Conservation (phyloP, 1,140 invertebrate species). For the Goniozus legneri region DNA sequence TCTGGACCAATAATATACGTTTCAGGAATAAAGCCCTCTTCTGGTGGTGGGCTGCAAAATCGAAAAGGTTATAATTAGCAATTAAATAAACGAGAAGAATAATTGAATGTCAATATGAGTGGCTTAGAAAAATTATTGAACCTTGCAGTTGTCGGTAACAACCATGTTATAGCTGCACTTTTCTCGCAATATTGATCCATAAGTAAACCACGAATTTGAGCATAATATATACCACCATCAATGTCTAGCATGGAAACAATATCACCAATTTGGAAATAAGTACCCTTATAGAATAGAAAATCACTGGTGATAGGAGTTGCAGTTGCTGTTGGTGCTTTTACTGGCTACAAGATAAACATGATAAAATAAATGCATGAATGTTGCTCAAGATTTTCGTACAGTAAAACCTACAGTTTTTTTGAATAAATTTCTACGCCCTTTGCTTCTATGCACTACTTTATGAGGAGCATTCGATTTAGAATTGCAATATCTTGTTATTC, state of each 20-base stretch:
- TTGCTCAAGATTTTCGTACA: too few relatives aligned
- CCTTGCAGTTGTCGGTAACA: constrained; percentile 76
- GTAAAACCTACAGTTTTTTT: constrained; percentile 68
- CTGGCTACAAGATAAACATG: constrained; percentile 58
- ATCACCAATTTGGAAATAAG: constrained; percentile 86
- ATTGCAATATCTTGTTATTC: constrained; percentile 58
- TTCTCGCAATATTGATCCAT: constrained; percentile 93
- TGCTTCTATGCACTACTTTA: constrained; percentile 61
- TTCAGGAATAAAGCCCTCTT: constrained; percentile 80
- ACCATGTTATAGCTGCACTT: constrained; percentile 89
- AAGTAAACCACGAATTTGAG: constrained; percentile 83
- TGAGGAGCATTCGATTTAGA: constrained; percentile 42
- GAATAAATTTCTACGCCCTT: constrained; percentile 74
- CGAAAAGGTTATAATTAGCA: background rate
- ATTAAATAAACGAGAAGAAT: background rate
- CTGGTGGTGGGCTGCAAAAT: constrained; percentile 64
- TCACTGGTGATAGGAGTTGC: constrained; percentile 77
- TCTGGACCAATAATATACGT: constrained; percentile 90
- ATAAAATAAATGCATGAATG: too few relatives aligned
- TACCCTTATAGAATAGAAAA: constrained; percentile 80
- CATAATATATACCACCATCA: constrained; percentile 78
- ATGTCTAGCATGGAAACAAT: constrained; percentile 82
- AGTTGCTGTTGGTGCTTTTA: constrained; percentile 76
- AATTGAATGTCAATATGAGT: background rate
- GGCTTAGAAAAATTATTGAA: constrained; percentile 13